These are phyloP conservation scores for Lithophane socia DNA, from an alignment of 2,888 invertebrate species.

Conservation along the genomic window DNA sequence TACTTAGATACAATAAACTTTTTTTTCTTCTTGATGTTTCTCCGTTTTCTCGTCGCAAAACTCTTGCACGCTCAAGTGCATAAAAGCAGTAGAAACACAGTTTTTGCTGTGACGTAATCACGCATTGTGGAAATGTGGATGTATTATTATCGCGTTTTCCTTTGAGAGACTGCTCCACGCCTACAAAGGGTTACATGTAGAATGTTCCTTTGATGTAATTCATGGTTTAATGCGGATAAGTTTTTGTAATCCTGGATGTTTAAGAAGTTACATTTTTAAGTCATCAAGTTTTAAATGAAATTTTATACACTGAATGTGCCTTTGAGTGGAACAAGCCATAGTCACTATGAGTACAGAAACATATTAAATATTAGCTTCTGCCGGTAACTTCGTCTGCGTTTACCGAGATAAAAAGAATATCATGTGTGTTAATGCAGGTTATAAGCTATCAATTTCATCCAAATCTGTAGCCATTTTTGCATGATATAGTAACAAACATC, in stretches of 20 bases:
- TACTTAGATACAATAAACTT: background rate
- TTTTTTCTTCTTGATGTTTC: background rate
- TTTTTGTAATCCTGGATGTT: background rate
- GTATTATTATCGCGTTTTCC: slow-evolving; percentile 44
- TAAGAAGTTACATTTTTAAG: background rate
- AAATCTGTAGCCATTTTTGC: background rate
- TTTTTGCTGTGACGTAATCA: slow-evolving; percentile 21
- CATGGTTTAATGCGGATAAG: background rate
- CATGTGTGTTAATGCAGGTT: background rate
- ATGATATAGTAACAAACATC: background rate
- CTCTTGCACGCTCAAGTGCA: background rate
- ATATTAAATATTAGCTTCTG: background rate
- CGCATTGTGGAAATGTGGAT: slow-evolving; percentile 13
- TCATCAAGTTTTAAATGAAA: background rate
- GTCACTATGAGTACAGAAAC: background rate
- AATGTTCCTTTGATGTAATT: slow-evolving; percentile 36
- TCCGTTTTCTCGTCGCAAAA: background rate
- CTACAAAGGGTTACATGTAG: slow-evolving; percentile 27
- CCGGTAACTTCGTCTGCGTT: background rate
- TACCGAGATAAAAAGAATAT: background rate
- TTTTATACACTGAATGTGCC: background rate
- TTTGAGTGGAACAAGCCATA: background rate
- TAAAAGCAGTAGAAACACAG: background rate
- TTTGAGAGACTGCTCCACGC: slow-evolving; percentile 26
- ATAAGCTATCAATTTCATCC: background rate